phyloP scores from a whole-genome alignment of 2,888 invertebrate genomes.

The Eurytoma californica region DNA sequence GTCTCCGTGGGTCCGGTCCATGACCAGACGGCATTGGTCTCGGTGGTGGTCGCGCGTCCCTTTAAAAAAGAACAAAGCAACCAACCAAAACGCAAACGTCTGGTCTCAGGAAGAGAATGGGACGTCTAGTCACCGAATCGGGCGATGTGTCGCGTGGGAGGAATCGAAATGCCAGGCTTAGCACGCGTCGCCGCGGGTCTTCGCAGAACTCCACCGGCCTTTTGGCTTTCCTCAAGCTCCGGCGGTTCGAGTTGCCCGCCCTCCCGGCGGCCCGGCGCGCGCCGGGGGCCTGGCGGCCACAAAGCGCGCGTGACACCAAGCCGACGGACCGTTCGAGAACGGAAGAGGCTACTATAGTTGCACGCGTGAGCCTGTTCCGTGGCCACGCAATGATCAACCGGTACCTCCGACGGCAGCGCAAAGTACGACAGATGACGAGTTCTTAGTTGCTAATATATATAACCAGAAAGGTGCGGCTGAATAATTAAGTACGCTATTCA shows the following conservation, averaged over 20 bases:
- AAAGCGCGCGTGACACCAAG: constrained; percentile 23
- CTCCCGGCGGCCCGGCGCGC: neutral
- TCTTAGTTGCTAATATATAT: too few species aligned
- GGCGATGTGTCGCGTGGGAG: constrained; percentile 47
- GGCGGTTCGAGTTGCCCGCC: neutral
- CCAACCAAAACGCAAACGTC: neutral
- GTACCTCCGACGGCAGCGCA: too few species aligned
- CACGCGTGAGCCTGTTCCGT: neutral
- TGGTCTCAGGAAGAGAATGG: constrained; percentile 6
- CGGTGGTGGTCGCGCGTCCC: constrained; percentile 33
- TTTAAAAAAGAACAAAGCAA: constrained; percentile 24
- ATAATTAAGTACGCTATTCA: too few species aligned
- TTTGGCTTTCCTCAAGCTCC: constrained; percentile 49
- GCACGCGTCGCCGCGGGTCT: constrained; percentile 5
- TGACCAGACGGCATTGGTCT: neutral
- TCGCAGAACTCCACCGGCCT: constrained; percentile 33
- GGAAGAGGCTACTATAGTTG: constrained; percentile 27
- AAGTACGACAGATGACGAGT: too few species aligned
- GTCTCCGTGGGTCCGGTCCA: constrained; percentile 30
- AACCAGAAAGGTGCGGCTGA: too few species aligned
- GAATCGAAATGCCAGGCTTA: constrained; percentile 46
- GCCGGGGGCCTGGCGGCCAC: neutral
- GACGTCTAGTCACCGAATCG: neutral
- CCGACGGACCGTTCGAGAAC: neutral
- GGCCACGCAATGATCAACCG: too few species aligned